Evolutionary conservation across 2,113 vertebrate genomes (phyloP), one percentile per base, ranked within the genome.

Genomic region (Colossoma macropomum): DNA sequence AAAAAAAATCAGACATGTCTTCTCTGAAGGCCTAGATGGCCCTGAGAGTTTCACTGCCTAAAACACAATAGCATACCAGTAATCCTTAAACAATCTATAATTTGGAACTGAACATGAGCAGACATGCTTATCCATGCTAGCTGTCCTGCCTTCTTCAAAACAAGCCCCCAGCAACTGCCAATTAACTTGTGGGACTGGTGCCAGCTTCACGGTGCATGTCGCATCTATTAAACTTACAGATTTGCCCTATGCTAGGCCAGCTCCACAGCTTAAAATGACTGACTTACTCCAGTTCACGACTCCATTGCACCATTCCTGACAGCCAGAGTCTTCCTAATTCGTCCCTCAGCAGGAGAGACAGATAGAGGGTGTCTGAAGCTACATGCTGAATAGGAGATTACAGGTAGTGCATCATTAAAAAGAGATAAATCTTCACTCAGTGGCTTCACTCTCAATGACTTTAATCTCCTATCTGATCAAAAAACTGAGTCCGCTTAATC

Each of bases 371-470:
- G 12, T 60, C 23, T 71, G 25, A 38, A 81, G 23, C 25, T 21
- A 54, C 17, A 19, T 59, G 48, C 79, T 59, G 66, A 59, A 66
- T 13, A 65, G 50, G 30, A 77, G 79, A 84, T 45, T 74, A 73
- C 59, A 75, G 73, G 38, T 28, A 52, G 69, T 19, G 48, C 69
- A 75, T 80, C 50, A 78, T 81, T 80, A 84, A 83, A 83, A 80
- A 32, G 32, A 79, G 11, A 77, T 30, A 54, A 75, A 66, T 80
- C 69, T 80, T 11, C 62, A 28, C n/a, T 63, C 27, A 9, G 11
- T 16, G 19, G 23, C 15, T 65, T 85, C 41, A 65, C 17, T 54
- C 63, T 52, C 15, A 28, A 70, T 71, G 38, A 77, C 75, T 60
- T 50, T 60, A 77, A 83, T 83, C 62, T 74, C 45, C 38, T 48